Conservation (phyloP, 2,888 invertebrate species). For the Leptopilina myrica region DNA sequence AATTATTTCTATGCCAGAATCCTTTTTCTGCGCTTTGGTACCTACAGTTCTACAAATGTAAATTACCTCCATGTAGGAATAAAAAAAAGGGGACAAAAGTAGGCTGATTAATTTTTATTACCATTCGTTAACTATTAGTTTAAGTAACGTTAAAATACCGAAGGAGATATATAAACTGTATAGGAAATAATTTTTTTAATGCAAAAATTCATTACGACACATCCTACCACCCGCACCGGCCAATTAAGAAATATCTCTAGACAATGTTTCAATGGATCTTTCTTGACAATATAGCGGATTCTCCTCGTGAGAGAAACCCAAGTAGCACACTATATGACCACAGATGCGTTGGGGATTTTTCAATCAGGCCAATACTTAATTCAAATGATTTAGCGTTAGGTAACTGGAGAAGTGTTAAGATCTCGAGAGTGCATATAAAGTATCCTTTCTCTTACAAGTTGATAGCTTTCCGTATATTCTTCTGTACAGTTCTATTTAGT, state of each 20-base stretch:
- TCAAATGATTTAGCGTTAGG: slow-evolving; percentile 59
- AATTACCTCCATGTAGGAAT: too few relatives aligned
- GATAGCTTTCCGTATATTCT: slow-evolving; percentile 49
- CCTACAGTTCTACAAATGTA: too few relatives aligned
- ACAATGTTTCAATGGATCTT: slow-evolving; percentile 52
- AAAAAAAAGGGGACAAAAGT: too few relatives aligned
- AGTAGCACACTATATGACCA: slow-evolving; percentile 40
- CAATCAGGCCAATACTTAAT: slow-evolving; percentile 57
- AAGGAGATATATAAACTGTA: too few relatives aligned
- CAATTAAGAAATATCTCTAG: slow-evolving; percentile 54
- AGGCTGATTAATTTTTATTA: too few relatives aligned
- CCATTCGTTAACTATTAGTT: too few relatives aligned
- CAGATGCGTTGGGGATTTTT: slow-evolving; percentile 52
- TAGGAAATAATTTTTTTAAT: neutral
- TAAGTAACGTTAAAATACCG: too few relatives aligned
- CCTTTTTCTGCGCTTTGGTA: too few relatives aligned
- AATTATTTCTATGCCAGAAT: too few relatives aligned
- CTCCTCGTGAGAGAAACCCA: slow-evolving; percentile 54
- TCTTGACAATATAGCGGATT: slow-evolving; percentile 22
- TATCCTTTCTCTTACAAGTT: slow-evolving; percentile 52
- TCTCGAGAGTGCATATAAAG: slow-evolving; percentile 46
- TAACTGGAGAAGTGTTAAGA: slow-evolving; percentile 51
- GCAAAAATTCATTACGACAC: slow-evolving; percentile 35
- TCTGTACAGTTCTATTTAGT: neutral
- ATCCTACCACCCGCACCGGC: slow-evolving; percentile 54